A percentile compares a stretch with the other conserved stretches of the same genome.
Evolutionary conservation across 2,888 invertebrate genomes (phyloP).

Genomic region (Calephelis perditalis): DNA sequence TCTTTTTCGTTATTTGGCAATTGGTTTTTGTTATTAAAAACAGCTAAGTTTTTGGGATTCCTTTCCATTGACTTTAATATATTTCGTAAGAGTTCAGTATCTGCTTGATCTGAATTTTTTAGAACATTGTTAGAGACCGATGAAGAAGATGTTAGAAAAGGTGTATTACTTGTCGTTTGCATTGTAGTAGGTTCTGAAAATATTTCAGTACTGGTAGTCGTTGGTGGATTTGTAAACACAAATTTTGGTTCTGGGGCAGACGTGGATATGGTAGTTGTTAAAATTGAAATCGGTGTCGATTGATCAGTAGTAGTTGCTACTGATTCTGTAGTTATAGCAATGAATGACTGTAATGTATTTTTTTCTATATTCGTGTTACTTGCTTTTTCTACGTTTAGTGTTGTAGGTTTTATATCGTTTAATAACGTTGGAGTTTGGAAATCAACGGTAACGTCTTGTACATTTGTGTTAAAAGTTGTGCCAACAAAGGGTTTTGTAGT

Average conservation of each 20-base stretch:
- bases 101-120: slow-evolving; percentile 48
- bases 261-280: slow-evolving; percentile 32
- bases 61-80: slow-evolving; percentile 49
- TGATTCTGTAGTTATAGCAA: neutral
- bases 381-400: neutral
- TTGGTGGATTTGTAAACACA: slow-evolving; percentile 14
- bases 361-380: slow-evolving; percentile 4
- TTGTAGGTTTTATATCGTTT: slow-evolving; percentile 31
- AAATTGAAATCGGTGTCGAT: slow-evolving; percentile 25
- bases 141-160: slow-evolving; percentile 27
- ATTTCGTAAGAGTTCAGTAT: slow-evolving; percentile 43
- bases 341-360: slow-evolving; percentile 1
- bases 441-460: slow-evolving; percentile 17
- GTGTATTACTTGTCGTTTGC: slow-evolving; percentile 35
- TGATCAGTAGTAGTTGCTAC: neutral
- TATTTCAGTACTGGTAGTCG: slow-evolving; percentile 22
- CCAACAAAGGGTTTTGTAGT: slow-evolving; percentile 34
- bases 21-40: slow-evolving; percentile 38
- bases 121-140: slow-evolving; percentile 45
- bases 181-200: slow-evolving; percentile 32
- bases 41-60: slow-evolving; percentile 58
- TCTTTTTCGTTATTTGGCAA: slow-evolving; percentile 29
- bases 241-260: slow-evolving; percentile 21
- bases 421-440: slow-evolving; percentile 9
- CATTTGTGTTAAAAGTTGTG: slow-evolving; percentile 34